Evolutionary conservation across 2,888 invertebrate genomes (phyloP).

Genomic region (Apotomis capreana): DNA sequence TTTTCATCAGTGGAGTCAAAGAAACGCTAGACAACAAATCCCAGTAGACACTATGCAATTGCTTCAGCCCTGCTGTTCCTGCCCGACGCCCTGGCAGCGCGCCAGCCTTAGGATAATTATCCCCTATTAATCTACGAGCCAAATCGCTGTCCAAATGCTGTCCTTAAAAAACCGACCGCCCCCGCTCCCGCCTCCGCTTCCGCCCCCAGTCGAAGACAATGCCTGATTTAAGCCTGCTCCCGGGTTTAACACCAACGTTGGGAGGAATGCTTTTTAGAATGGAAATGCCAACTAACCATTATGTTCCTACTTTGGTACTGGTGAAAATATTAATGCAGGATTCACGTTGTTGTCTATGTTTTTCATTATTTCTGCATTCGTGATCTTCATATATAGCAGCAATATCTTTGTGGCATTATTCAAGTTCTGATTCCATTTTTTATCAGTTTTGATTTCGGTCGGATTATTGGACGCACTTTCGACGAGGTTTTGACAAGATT

Average conservation of each 20-base stretch:
- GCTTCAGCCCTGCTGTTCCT: not conserved
- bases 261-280: not conserved
- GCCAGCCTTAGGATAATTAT: slow-evolving; percentile 68
- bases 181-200: slow-evolving; percentile 19
- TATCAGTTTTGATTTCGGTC: no score
- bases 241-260: not conserved
- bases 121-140: slow-evolving; percentile 68
- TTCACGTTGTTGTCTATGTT: no score
- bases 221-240: slow-evolving; percentile 21
- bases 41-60: not conserved
- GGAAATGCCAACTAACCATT: not conserved
- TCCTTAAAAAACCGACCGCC: slow-evolving; percentile 58
- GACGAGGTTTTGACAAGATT: no score
- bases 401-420: no score
- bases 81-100: slow-evolving; percentile 50
- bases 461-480: no score
- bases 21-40: not conserved
- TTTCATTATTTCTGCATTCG: no score
- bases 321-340: no score
- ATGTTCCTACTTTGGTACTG: no score
- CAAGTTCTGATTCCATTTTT: no score
- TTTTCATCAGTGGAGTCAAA: no score
- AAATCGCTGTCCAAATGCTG: slow-evolving; percentile 59
- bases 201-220: slow-evolving; percentile 11
- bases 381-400: no score